Evolutionary conservation across 2,113 vertebrate species (phyloP).

Genomic region (Anas platyrhynchos): DNA sequence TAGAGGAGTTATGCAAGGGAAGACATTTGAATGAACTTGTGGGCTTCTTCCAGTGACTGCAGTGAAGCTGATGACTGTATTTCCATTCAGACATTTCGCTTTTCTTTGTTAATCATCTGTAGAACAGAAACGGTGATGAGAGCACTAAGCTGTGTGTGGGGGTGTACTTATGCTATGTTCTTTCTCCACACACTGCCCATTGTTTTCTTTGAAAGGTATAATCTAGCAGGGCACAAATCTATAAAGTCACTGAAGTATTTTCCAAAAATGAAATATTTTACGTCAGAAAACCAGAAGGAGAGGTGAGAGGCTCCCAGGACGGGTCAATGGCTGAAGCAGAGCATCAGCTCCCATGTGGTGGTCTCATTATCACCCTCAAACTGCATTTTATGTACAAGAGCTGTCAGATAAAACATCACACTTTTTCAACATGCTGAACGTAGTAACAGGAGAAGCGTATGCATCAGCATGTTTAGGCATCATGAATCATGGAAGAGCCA

Average conservation of each 20-base stretch:
- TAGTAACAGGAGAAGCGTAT: background rate
- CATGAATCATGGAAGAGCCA: background rate
- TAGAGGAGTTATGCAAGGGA: background rate
- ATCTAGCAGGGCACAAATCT: background rate
- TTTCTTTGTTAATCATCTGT: background rate
- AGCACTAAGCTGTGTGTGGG: background rate
- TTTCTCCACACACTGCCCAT: background rate
- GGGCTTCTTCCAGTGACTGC: background rate
- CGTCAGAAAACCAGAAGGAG: background rate
- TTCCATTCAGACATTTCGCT: slow-evolving; percentile 9
- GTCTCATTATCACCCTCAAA: background rate
- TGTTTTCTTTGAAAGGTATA: background rate
- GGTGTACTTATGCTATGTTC: background rate
- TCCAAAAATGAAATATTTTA: background rate
- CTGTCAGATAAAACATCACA: background rate
- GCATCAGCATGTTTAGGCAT: background rate
- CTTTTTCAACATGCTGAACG: background rate
- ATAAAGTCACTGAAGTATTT: background rate
- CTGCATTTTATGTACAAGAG: background rate
- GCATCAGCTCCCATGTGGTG: background rate
- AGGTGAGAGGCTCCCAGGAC: background rate
- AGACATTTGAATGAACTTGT: background rate
- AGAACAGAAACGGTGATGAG: background rate
- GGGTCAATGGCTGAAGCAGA: background rate
- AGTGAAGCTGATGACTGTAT: background rate